Evolutionary conservation across 2,888 invertebrate genomes (phyloP), one percentile per base, ranked within the genome.

Genomic region (Apamea sordens): DNA sequence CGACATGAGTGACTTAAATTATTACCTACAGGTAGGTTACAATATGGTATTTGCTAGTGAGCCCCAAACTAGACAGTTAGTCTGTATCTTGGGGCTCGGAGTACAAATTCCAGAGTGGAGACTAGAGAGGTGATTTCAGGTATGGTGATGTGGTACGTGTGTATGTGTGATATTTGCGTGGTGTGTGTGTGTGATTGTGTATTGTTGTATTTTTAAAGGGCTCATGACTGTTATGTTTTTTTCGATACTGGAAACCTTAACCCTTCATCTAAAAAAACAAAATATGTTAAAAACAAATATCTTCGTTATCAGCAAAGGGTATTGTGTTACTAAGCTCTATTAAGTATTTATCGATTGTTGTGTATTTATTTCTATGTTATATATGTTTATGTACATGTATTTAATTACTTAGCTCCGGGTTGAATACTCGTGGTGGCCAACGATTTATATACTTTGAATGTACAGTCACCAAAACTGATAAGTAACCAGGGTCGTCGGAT

Each of bases 251-350:
- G 3, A 21, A 79, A 41, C n/a, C 32, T 65, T 79, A 50, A 63
- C 63, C 53, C 63, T 64, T 32, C 24, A 32, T 56, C 36, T 56
- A 47, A 21, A 56, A 11, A 56, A 72, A 28, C 36, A 80, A 59
- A n/a, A n/a, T n/a, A 13, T 18, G 6, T 53, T 18, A 24, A 15
- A 44, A 36, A 71, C 44, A 64, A 32, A 44, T 67, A 21, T 21
- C 3, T 32, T 18, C 44, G 53, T 32, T 65, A 79, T 65, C 56
- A 47, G n/a, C 15, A 15, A 47, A 65, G 79, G 32, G n/a, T 24
- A 41, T 18, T 76, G 76, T 76, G 75, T 59, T 76, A 77, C 56
- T 79, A 53, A 44, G 53, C 41, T 36, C 15, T 44, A 28, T 44
- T 64, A 65, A 2, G 13, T 53, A 76, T 7, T 32, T 59, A 68